Base-by-base conservation (phyloP, 2,888 invertebrate species). In the Aphidius colemani region DNA sequence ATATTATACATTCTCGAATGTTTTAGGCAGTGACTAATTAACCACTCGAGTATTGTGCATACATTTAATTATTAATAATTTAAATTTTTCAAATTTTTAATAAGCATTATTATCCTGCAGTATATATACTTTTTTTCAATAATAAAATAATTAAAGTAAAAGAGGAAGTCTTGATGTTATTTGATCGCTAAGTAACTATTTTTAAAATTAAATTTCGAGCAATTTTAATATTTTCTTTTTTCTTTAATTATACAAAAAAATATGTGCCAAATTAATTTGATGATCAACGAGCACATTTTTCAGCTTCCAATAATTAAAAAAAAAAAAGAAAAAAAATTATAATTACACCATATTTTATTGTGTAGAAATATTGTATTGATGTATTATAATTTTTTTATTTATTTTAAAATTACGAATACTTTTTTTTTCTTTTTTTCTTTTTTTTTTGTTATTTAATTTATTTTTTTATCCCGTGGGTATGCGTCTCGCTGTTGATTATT, bases 401-500 rank as follows among this genome's bases (percentile, higher is more conserved):
- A 61, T 68, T 41, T 55, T 64, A 50, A 61, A 58, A 63, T 64
- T 63, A 53, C 62, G 59, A 56, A 66, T 56, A 51, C 64, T 62
- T 41, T 64, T 46, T 48, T 63, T 59, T 51, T 59, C 43, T n/a
- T 49, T 40, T 53, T 53, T n/a, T 64, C 61, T 66, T 59, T n/a
- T 59, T 6, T 58, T 53, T n/a, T 48, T 53, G 9, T 53, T 61
- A 6, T 41, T 60, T 43, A 45, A 43, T 45, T 39, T 43, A 44
- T 59, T 44, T 40, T 63, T 49, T 61, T 63, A 69, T 69, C 67
- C 66, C 76, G 75, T 77, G 74, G 73, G 76, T 78, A 75, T 78
- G 74, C 79, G 71, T 74, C 70, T 74, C 70, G 71, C 72, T 66
- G 65, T 64, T 49, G 50, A 62, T 63, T 53, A 44, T 49, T 61